phyloP scores from a whole-genome alignment of 1,140 invertebrate species.

The Drosophila nasuta region DNA sequence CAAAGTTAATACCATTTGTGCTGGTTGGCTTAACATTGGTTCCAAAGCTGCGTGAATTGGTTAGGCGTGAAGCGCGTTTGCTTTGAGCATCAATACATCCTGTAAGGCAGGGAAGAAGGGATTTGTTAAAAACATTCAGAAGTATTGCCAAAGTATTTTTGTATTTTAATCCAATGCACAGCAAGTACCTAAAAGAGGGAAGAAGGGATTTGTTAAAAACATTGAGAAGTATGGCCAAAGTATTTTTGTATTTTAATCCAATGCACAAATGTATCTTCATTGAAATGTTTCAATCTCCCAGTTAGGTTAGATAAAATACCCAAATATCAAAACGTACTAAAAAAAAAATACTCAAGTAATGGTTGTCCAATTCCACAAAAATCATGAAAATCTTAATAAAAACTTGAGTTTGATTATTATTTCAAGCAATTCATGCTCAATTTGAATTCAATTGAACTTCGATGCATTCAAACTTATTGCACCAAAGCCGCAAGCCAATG shows the following conservation, averaged over 20 bases:
- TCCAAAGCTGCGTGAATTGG: constrained; percentile 79
- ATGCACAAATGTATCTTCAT: too few species aligned
- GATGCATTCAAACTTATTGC: constrained; percentile 53
- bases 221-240: background rate
- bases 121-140: background rate
- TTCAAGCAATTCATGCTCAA: constrained; percentile 55
- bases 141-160: too few species aligned
- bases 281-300: too few species aligned
- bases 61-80: constrained; percentile 75
- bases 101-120: constrained; percentile 19
- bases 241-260: too few species aligned
- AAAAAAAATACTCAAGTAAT: too few species aligned
- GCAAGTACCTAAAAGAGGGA: background rate
- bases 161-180: too few species aligned
- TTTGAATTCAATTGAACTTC: constrained; percentile 60
- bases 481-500: constrained; percentile 31
- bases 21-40: constrained; percentile 73
- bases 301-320: too few species aligned
- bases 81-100: constrained; percentile 62
- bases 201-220: constrained; percentile 1
- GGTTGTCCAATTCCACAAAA: constrained; percentile 8
- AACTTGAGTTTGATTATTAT: constrained; percentile 44
- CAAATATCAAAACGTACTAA: background rate
- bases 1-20: constrained; percentile 88
- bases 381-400: constrained; percentile 17